Base-by-base conservation (phyloP, 2,113 vertebrate species). In the Mesitornis unicolor region DNA sequence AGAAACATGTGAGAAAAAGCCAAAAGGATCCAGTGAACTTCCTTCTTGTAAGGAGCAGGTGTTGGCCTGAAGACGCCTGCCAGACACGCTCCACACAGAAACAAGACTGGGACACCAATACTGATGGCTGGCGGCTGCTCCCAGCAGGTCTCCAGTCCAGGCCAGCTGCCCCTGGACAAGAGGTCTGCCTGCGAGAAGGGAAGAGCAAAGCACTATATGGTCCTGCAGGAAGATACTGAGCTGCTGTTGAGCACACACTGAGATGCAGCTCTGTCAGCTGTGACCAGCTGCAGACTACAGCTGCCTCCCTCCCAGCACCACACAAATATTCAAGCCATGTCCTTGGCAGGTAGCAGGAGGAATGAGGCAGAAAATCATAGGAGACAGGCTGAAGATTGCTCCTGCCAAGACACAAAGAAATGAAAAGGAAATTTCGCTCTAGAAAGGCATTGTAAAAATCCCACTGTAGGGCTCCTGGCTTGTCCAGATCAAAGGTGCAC, bases 261-360 rank as follows among this genome's bases (percentile, higher is more conserved):
- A 10, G 25, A 9, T 29, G 42, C 67, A 29, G 80, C 0, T 0
- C 78, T 18, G 51, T 8, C 0, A 1, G 60, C 80, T n/a, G 53
- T 22, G 76, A 73, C 5, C 0, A 9, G 91, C 86, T 40, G 47
- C 1, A 2, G 51, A 63, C 36, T 11, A 25, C 43, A 71, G 65
- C 57, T 0, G 0, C 69, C n/a, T 86, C 56, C 40, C 56, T 63
- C 73, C 47, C 88, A 67, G 83, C 68, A 74, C 56, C 48, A 35
- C 0, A 0, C 63, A 80, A 85, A 84, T 75, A 54, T 70, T 86
- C 8, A 2, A 94, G 56, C 67, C 7, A 0, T 87, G 83, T 90
- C 93, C 79, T 95, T 88, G 83, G 93, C 96, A 96, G 90, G 88
- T 91, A 53, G 43, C 28, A 70, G n/a, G n/a, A 90, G 31, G 61